Conservation (phyloP, 2,888 invertebrate species). For the Onchidella celtica region DNA sequence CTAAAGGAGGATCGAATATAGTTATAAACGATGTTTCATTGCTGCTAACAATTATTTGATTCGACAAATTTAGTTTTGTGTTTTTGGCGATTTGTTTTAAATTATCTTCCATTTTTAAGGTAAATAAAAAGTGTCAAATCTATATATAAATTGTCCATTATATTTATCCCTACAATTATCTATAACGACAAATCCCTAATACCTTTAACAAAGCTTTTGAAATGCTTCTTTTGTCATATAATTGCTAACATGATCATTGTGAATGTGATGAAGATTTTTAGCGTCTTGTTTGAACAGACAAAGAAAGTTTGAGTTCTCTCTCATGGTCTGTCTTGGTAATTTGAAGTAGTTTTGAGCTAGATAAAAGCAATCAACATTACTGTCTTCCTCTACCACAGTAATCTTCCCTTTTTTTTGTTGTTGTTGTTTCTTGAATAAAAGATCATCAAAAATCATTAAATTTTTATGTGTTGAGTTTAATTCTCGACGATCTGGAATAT, state of each 20-base stretch:
- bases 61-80: not conserved
- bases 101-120: constrained; percentile 7
- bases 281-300: constrained; percentile 6
- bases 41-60: not conserved
- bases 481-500: no score
- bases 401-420: no score
- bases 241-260: not conserved
- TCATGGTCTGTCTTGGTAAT: no score
- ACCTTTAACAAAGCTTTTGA: not conserved
- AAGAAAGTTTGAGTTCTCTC: no score
- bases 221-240: constrained; percentile 16
- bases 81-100: constrained; percentile 2
- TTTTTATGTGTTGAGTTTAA: no score
- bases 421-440: no score
- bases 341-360: no score
- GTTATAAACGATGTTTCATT: constrained; percentile 25
- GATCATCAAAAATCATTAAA: no score
- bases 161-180: constrained; percentile 8
- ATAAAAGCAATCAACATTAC: no score
- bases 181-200: constrained; percentile 15
- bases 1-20: no score
- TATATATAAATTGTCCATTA: not conserved
- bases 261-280: not conserved
- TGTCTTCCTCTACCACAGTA: no score
- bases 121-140: not conserved